Conservation (phyloP, 1,140 invertebrate genomes). For the Drusus annulatus region DNA sequence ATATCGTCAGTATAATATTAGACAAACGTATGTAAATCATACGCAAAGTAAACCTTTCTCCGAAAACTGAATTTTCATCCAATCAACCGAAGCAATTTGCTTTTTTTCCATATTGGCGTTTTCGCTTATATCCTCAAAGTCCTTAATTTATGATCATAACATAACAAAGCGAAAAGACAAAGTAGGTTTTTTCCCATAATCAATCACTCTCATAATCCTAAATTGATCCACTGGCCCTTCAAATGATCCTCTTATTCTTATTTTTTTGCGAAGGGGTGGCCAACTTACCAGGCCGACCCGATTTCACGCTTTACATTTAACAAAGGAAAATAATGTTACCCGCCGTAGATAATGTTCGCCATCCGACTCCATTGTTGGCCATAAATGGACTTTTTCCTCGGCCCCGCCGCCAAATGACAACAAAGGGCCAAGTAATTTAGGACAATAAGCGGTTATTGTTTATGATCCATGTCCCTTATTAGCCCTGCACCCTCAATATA, state of each 20-base stretch:
- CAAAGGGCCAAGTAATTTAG: not conserved
- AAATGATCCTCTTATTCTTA: conserved; percentile 10
- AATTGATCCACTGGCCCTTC: not conserved
- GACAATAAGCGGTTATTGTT: conserved; percentile 15
- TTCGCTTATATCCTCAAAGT: too few relatives aligned
- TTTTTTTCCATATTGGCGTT: too few relatives aligned
- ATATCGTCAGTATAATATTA: too few relatives aligned
- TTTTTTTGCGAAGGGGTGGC: not conserved
- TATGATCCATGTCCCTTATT: not conserved
- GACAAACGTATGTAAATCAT: too few relatives aligned
- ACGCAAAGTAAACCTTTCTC: too few relatives aligned
- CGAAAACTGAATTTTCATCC: too few relatives aligned
- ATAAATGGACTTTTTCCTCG: conserved; percentile 39
- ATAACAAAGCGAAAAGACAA: not conserved
- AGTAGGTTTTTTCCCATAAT: not conserved
- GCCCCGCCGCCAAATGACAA: not conserved
- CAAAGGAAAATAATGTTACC: conserved; percentile 44
- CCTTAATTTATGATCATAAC: not conserved
- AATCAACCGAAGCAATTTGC: too few relatives aligned
- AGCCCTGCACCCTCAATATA: too few relatives aligned
- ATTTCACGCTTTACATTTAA: conserved; percentile 30
- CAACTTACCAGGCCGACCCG: not conserved
- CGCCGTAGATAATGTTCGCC: conserved; percentile 38
- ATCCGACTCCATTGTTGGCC: conserved; percentile 28
- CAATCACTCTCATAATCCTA: conserved; percentile 2